Conservation (phyloP, 2,888 invertebrate species). For the Mimachlamys varia region DNA sequence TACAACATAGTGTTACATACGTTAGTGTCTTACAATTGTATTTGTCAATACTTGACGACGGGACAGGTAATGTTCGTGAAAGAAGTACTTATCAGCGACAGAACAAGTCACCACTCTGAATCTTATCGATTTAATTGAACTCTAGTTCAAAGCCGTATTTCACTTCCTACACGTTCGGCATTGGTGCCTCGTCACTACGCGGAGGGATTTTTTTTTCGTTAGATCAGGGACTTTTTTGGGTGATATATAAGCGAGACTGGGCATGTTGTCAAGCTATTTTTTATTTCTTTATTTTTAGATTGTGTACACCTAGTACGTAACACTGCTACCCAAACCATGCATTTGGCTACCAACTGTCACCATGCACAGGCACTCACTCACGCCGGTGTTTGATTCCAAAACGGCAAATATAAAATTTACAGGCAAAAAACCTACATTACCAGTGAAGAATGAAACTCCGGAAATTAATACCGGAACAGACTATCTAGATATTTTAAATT, state of each 20-base stretch:
- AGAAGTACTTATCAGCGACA: not conserved
- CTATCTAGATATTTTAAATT: not conserved
- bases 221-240: not conserved
- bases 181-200: not conserved
- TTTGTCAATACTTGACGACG: not conserved
- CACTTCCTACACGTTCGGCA: not conserved
- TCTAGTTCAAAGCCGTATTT: not conserved
- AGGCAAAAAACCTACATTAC: not conserved
- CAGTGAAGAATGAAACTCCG: not conserved
- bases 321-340: not conserved
- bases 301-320: not conserved
- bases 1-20: not conserved
- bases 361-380: not conserved
- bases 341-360: not conserved
- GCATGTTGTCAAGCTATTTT: not conserved
- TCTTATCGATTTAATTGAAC: constrained; percentile 34
- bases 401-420: not conserved
- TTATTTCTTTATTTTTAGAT: not conserved
- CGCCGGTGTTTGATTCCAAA: not conserved
- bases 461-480: not conserved
- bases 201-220: not conserved
- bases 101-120: not conserved
- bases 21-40: not conserved
- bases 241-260: not conserved
- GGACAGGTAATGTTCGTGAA: not conserved